Conservation (phyloP, 1,140 invertebrate genomes). For the Galendromus occidentalis region DNA sequence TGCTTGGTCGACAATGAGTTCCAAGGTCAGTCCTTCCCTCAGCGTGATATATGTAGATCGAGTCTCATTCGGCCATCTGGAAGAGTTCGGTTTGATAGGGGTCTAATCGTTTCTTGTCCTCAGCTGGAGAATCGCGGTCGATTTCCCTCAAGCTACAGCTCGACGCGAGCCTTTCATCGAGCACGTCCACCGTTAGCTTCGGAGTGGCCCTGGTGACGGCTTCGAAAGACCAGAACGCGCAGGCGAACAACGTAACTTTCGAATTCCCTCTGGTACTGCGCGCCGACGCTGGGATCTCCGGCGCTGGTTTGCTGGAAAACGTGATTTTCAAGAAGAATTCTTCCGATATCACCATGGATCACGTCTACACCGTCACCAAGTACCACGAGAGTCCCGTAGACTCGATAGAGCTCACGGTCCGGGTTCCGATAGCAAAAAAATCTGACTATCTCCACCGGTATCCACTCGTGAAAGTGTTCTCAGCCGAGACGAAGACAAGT, state of each 20-base stretch:
- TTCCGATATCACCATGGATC: background rate
- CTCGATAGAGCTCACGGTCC: too few species aligned
- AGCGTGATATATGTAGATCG: too few species aligned
- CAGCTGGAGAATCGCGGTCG: background rate
- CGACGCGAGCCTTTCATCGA: background rate
- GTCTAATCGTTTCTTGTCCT: background rate
- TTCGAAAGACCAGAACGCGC: background rate
- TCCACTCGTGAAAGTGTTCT: too few species aligned
- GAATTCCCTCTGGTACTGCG: background rate
- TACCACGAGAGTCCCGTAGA: background rate
- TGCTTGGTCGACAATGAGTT: background rate
- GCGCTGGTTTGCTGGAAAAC: background rate
- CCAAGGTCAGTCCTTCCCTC: background rate
- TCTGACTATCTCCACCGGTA: too few species aligned
- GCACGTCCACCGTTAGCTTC: background rate
- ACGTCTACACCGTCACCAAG: slow-evolving; percentile 5
- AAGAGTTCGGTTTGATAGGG: background rate
- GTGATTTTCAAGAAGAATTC: background rate
- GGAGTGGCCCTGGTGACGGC: background rate
- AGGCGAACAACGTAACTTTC: background rate
- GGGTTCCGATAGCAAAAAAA: too few species aligned
- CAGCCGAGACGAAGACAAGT: too few species aligned
- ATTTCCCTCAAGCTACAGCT: background rate
- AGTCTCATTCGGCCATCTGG: too few species aligned
- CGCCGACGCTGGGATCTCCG: background rate